Evolutionary conservation across 2,888 invertebrate genomes (phyloP).

Genomic region (Zygaena filipendulae): DNA sequence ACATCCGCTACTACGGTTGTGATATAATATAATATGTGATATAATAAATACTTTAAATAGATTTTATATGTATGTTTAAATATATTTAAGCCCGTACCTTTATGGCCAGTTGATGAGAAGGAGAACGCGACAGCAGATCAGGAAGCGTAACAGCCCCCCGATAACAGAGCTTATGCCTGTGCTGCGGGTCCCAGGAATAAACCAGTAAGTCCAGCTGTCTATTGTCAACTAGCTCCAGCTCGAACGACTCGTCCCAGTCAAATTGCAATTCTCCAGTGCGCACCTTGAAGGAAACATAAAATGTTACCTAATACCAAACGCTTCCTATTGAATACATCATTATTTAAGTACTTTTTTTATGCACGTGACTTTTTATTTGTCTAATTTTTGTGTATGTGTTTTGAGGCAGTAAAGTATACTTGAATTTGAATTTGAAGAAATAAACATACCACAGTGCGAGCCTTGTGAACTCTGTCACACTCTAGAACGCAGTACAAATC

Average conservation of each 20-base stretch:
- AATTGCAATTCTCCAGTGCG: conserved; percentile 96
- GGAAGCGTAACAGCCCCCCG: conserved; percentile 89
- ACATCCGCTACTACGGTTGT: too few species aligned
- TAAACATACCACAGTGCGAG: conserved; percentile 84
- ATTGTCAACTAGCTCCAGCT: conserved; percentile 94
- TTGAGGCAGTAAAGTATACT: too few species aligned
- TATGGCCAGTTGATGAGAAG: conserved; percentile 89
- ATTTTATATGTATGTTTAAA: too few species aligned
- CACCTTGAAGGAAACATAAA: conserved; percentile 51
- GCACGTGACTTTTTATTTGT: too few species aligned
- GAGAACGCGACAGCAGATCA: conserved; percentile 82
- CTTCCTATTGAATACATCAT: too few species aligned
- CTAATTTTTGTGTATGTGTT: too few species aligned
- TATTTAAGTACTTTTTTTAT: too few species aligned
- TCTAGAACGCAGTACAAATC: conserved; percentile 98
- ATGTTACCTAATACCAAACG: too few species aligned
- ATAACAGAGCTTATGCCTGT: conserved; percentile 95
- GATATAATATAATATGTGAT: too few species aligned
- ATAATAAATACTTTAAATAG: too few species aligned
- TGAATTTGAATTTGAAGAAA: too few species aligned
- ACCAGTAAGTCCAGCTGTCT: conserved; percentile 95
- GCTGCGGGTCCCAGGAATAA: conserved; percentile 99
- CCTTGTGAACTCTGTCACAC: conserved; percentile 96
- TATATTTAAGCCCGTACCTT: too few species aligned
- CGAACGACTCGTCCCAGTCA: conserved; percentile 99